Base-by-base conservation (phyloP, 2,113 vertebrate genomes). In the Sprattus sprattus region DNA sequence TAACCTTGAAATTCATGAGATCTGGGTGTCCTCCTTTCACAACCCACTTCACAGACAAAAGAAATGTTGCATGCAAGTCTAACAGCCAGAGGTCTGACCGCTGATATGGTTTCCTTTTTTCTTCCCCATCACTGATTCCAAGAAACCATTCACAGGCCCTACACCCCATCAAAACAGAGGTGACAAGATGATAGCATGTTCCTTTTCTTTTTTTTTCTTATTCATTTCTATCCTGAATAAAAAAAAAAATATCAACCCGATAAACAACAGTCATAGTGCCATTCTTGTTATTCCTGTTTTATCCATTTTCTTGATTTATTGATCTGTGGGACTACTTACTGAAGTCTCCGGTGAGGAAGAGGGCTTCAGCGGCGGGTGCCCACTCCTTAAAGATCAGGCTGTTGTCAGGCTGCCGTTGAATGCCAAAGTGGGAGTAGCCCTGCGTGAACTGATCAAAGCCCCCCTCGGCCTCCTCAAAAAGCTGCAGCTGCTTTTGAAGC, bases 261-360 rank as follows among this genome's bases (percentile, higher is more conserved):
- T 78, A 32, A 2, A 28, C 32, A 78, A 13, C 11, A 13, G 32
- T 78, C 71, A 78, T 13, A 78, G 4, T 78, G 71, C 71, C 71
- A 78, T 32, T 32, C 32, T 32, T 75, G 64, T 13, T 32, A 13
- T 39, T 32, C 25, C 28, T 4, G 15, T 11, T 39, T 78, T 78
- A 78, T 78, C 16, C 15, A 39, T 44, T 32, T 32, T 78, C 13
- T 78, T 78, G 71, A 78, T 78, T 5, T 78, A 78, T 78, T 78
- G 71, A 78, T 78, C 71, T 39, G 71, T 78, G 50, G 71, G 28
- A 82, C 32, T 93, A 98, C 98, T 96, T 95, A 99, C 98, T 99
- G 93, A 99, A 99, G 86, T 99, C 98, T 82, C 98, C 98, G 46
- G 97, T 93, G n/a, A 99, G 98, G 94, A 98, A 99, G 81, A 99